phyloP scores from a whole-genome alignment of 2,113 vertebrate genomes.

The Apistogramma diplotaenia region DNA sequence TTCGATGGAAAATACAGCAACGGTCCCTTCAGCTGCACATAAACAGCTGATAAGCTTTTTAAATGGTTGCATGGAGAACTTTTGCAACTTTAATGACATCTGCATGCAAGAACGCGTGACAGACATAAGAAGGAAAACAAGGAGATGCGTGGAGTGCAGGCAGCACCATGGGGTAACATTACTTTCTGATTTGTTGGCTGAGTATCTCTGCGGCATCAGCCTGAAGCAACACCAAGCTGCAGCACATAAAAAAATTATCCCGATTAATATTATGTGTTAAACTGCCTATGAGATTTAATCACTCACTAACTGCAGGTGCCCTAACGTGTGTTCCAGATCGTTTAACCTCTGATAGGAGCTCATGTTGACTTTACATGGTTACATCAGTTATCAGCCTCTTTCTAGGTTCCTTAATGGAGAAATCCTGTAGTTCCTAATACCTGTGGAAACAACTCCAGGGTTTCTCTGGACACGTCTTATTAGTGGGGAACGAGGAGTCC shows the following conservation, averaged over 20 bases:
- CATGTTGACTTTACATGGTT: not conserved
- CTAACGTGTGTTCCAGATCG: not conserved
- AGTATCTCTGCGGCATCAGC: not conserved
- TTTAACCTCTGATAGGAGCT: not conserved
- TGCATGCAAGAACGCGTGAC: not conserved
- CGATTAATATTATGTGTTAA: not conserved
- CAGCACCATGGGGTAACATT: not conserved
- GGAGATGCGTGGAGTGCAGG: not conserved
- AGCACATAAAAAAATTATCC: not conserved
- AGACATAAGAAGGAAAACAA: not conserved
- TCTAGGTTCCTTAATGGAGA: not conserved
- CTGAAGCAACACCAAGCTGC: not conserved
- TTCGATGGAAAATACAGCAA: not conserved
- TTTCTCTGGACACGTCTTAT: not conserved
- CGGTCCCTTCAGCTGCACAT: not conserved
- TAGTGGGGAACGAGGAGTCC: not conserved
- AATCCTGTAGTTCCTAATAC: not conserved
- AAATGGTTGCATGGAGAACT: not conserved
- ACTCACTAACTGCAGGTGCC: not conserved
- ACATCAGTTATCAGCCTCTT: not conserved
- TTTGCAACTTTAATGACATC: not conserved
- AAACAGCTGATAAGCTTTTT: constrained; percentile 2
- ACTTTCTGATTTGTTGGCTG: not conserved
- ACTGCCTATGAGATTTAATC: not conserved
- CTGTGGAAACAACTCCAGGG: not conserved